Conservation (phyloP, 2,797 vertebrate species). For the Eurystomus glaucurus region DNA sequence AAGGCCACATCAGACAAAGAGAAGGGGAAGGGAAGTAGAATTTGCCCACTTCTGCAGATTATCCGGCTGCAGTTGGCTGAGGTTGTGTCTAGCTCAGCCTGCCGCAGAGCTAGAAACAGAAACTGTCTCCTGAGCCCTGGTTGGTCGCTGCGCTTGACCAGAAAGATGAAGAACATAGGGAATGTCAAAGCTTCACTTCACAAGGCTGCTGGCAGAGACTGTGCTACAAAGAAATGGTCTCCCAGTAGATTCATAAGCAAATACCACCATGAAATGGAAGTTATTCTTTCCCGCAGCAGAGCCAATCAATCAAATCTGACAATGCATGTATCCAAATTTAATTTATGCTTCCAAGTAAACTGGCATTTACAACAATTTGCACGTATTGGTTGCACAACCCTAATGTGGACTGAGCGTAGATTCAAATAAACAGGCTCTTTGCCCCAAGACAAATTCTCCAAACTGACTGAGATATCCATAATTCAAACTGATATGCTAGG, state of each 20-base stretch:
- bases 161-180: neutral
- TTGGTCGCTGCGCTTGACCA: neutral
- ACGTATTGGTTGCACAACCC: neutral
- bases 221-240: neutral
- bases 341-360: slow-evolving; percentile 1
- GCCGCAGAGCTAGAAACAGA: neutral
- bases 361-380: slow-evolving; percentile 2
- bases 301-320: neutral
- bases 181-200: neutral
- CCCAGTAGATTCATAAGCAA: neutral
- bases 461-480: neutral
- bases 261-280: neutral
- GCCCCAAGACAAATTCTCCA: neutral
- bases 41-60: neutral
- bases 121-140: neutral
- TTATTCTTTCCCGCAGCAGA: neutral
- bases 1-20: neutral
- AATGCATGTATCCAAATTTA: neutral
- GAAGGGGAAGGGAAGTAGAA: neutral
- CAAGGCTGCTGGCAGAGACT: neutral
- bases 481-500: neutral
- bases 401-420: neutral
- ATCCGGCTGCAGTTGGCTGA: fast-evolving
- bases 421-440: neutral
- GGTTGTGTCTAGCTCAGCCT: neutral